Evolutionary conservation across 1,140 invertebrate genomes (phyloP).

Genomic region (Aphidius ervi): DNA sequence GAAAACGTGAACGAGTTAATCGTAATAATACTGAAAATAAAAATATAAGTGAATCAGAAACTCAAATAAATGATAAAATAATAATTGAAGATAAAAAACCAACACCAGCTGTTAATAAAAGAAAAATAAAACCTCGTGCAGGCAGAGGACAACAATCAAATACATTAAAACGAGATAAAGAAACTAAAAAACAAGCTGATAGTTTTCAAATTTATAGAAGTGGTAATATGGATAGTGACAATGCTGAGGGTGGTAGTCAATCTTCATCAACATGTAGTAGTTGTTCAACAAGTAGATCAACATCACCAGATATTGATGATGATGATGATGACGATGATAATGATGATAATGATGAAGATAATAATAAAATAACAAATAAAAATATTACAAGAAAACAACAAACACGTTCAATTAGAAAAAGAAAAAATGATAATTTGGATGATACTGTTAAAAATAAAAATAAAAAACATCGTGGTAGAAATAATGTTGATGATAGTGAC

Average conservation of each 20-base stretch:
- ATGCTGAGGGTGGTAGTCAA: conserved; percentile 48
- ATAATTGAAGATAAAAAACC: conserved; percentile 68
- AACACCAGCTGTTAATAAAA: conserved; percentile 77
- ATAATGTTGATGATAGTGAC: too few relatives aligned
- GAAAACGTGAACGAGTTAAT: conserved; percentile 41
- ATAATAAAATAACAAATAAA: too few relatives aligned
- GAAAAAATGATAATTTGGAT: too few relatives aligned
- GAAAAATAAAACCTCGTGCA: conserved; percentile 63
- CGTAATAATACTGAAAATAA: conserved; percentile 36
- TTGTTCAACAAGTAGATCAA: conserved; percentile 46
- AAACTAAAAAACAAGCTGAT: conserved; percentile 51
- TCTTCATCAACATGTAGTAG: conserved; percentile 52
- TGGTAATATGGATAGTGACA: conserved; percentile 46
- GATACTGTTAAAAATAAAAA: too few relatives aligned
- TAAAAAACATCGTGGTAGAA: too few relatives aligned
- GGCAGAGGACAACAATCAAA: conserved; percentile 43
- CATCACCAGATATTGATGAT: conserved; percentile 39
- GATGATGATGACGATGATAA: conserved; percentile 21
- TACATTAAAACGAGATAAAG: conserved; percentile 26
- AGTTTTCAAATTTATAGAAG: conserved; percentile 59
- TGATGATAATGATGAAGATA: neutral
- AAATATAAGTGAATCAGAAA: conserved; percentile 22
- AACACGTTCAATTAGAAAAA: too few relatives aligned
- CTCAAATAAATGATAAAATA: conserved; percentile 39
- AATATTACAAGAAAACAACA: too few relatives aligned